Conservation (phyloP, 2,113 vertebrate species). For the Cheilinus undulatus region DNA sequence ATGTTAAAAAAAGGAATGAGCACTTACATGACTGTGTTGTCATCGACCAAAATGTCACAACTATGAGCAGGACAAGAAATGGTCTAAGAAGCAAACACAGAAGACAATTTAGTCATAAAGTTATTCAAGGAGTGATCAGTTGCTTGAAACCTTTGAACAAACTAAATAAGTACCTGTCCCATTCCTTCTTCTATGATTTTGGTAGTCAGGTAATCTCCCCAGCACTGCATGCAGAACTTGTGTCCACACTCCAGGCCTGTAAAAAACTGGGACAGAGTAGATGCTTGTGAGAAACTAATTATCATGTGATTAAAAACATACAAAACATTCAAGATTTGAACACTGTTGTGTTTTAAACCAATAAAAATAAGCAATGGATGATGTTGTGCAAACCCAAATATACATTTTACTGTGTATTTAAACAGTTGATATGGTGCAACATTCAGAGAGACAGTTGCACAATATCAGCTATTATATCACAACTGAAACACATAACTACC, state of each 20-base stretch:
- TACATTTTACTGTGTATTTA: too few relatives aligned
- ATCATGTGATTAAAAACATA: not conserved
- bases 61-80: slow-evolving; percentile 99
- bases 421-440: too few relatives aligned
- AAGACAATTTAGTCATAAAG: slow-evolving; percentile 7
- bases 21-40: slow-evolving; percentile 99
- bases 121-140: not conserved
- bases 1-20: slow-evolving; percentile 11
- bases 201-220: slow-evolving; percentile 99
- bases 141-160: not conserved
- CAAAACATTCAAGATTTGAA: not conserved
- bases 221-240: slow-evolving; percentile 99
- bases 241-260: slow-evolving; percentile 99
- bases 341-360: not conserved
- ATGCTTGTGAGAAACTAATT: not conserved
- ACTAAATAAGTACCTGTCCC: slow-evolving; percentile 91
- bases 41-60: slow-evolving; percentile 99
- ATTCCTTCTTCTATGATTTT: slow-evolving; percentile 99
- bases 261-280: slow-evolving; percentile 89
- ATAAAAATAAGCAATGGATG: not conserved
- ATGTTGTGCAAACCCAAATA: not conserved
- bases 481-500: too few relatives aligned
- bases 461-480: too few relatives aligned
- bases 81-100: slow-evolving; percentile 85
- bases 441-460: too few relatives aligned